phyloP scores from a whole-genome alignment of 2,113 vertebrate genomes.

The Campylomormyrus numenius region DNA sequence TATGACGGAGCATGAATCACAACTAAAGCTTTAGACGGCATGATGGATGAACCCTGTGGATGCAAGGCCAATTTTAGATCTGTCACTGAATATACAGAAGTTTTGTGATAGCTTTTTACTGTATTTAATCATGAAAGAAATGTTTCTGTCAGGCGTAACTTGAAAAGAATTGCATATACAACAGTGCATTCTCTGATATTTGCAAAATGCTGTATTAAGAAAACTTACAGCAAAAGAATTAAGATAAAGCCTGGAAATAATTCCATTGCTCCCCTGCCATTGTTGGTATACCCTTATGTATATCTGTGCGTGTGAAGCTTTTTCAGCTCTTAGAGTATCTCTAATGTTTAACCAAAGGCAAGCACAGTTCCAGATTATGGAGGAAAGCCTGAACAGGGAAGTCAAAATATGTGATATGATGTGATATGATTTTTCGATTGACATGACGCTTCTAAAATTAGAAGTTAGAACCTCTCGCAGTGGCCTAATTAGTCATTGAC shows the following conservation, averaged over 20 bases:
- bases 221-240: neutral
- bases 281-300: neutral
- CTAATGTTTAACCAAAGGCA: neutral
- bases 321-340: neutral
- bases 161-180: neutral
- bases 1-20: neutral
- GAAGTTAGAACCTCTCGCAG: neutral
- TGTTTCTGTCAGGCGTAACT: neutral
- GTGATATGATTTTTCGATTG: neutral
- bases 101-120: neutral
- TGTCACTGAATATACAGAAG: neutral
- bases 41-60: neutral
- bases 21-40: neutral
- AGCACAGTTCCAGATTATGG: neutral
- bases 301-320: neutral
- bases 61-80: neutral
- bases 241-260: neutral
- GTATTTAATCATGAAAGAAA: neutral
- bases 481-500: neutral
- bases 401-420: neutral
- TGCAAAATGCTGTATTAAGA: neutral
- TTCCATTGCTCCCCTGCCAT: neutral
- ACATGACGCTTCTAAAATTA: neutral
- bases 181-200: neutral
- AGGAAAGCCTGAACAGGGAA: neutral